Conservation (phyloP, 2,797 vertebrate species). For the Lagocephalus sceleratus region DNA sequence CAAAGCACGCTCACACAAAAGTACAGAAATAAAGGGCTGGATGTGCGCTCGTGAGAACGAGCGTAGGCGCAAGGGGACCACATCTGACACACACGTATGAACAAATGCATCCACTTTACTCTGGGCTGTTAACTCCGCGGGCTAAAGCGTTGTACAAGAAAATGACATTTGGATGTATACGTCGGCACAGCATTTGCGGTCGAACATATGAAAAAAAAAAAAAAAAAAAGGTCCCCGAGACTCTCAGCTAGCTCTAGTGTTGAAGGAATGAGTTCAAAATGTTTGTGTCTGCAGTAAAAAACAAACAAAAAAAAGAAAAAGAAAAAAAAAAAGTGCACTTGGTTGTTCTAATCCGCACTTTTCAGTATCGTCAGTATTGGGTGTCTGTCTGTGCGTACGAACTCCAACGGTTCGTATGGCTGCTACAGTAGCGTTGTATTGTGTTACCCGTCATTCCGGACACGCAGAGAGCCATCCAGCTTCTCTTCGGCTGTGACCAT, state of each 20-base stretch:
- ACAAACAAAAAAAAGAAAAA: no score
- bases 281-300: conserved; percentile 25
- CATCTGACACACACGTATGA: conserved; percentile 21
- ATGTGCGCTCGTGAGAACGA: conserved; percentile 21
- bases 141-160: not conserved
- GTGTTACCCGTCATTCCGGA: conserved; percentile 40
- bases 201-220: not conserved
- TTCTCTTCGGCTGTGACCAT: conserved; percentile 45
- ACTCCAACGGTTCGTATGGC: conserved; percentile 25
- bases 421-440: conserved; percentile 49
- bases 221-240: not conserved
- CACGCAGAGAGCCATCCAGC: conserved; percentile 43
- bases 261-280: not conserved
- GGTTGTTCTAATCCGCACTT: conserved; percentile 43
- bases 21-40: conserved; percentile 34
- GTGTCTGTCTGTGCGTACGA: no score
- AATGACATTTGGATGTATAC: conserved; percentile 10
- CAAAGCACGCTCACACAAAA: conserved; percentile 45
- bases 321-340: conserved; percentile 40
- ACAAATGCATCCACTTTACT: not conserved
- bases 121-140: not conserved
- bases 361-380: conserved; percentile 43
- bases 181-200: not conserved
- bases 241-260: conserved; percentile 7
- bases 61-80: conserved; percentile 19